Percentiles rank a stretch among this genome's conserved stretches.
Conservation (phyloP, 2,888 invertebrate genomes). For the Crossocerus cetratus region DNA sequence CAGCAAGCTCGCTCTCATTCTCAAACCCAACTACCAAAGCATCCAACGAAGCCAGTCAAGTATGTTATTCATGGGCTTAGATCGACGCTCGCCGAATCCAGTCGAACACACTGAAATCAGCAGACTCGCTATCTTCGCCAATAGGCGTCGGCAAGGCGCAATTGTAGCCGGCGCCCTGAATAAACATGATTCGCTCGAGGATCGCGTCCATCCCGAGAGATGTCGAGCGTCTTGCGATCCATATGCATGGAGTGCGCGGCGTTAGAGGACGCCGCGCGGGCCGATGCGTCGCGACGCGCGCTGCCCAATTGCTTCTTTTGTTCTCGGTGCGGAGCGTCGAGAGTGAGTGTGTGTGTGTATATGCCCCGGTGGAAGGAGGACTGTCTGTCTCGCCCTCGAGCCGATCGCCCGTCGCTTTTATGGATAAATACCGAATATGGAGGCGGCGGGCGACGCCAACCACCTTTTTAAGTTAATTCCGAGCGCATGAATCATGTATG, state of each 20-base stretch:
- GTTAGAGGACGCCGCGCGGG: conserved; percentile 31
- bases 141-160: conserved; percentile 14
- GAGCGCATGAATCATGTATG: conserved; percentile 49
- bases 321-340: conserved; percentile 27
- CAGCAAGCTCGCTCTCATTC: too few species aligned
- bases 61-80: too few species aligned
- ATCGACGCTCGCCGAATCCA: conserved; percentile 5
- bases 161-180: conserved; percentile 45
- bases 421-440: conserved; percentile 49
- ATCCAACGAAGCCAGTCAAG: too few species aligned
- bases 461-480: conserved; percentile 32
- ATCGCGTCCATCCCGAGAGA: conserved; percentile 27
- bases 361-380: too few species aligned
- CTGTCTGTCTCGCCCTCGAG: too few species aligned
- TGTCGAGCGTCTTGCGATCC: conserved; percentile 55
- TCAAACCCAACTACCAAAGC: too few species aligned
- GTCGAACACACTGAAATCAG: conserved; percentile 14
- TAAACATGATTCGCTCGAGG: conserved; percentile 61
- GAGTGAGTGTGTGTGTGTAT: too few species aligned
- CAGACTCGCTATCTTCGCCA: conserved; percentile 16
- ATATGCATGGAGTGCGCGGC: conserved; percentile 51
- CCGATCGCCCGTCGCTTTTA: conserved; percentile 38
- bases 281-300: neutral
- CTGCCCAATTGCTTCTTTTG: conserved; percentile 51
- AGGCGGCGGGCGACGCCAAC: conserved; percentile 6